These are phyloP conservation scores for Aricia agestis DNA, from an alignment of 1,140 invertebrate species.

Conservation along the genomic window DNA sequence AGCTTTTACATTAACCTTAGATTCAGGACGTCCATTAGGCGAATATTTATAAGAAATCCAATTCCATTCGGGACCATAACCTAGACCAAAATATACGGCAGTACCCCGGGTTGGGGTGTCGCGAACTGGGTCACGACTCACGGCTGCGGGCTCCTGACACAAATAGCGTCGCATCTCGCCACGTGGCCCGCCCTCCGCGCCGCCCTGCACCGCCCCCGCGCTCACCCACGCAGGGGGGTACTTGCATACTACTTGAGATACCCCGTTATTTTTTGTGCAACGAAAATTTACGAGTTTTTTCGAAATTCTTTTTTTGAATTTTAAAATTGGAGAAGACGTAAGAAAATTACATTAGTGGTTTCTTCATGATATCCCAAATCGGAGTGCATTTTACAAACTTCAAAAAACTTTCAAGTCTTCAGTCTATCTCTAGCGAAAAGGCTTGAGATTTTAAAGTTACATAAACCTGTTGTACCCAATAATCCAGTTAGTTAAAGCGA, in stretches of 20 bases:
- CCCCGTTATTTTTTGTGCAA: background rate
- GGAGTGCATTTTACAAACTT: too few relatives aligned
- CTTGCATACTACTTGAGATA: constrained; percentile 10
- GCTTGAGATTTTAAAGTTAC: too few relatives aligned
- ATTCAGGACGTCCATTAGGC: background rate
- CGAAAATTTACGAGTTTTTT: background rate
- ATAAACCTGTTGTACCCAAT: too few relatives aligned
- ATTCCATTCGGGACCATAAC: constrained; percentile 42
- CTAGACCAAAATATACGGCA: constrained; percentile 66
- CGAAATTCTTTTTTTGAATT: too few relatives aligned
- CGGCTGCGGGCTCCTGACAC: constrained; percentile 70
- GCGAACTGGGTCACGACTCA: constrained; percentile 69
- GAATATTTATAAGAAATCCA: constrained; percentile 15
- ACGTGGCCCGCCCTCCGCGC: constrained; percentile 43
- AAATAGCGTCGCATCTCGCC: constrained; percentile 65
- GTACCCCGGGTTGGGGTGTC: constrained; percentile 53
- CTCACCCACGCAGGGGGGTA: constrained; percentile 7
- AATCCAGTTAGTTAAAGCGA: too few relatives aligned
- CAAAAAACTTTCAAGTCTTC: too few relatives aligned
- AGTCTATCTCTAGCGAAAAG: too few relatives aligned
- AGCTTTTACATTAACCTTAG: too few relatives aligned
- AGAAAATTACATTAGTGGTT: too few relatives aligned
- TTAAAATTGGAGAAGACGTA: background rate
- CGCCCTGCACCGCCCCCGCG: too few relatives aligned
- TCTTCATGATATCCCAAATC: too few relatives aligned